phyloP scores from a whole-genome alignment of 2,888 invertebrate genomes.

The Cataglyphis albicans region DNA sequence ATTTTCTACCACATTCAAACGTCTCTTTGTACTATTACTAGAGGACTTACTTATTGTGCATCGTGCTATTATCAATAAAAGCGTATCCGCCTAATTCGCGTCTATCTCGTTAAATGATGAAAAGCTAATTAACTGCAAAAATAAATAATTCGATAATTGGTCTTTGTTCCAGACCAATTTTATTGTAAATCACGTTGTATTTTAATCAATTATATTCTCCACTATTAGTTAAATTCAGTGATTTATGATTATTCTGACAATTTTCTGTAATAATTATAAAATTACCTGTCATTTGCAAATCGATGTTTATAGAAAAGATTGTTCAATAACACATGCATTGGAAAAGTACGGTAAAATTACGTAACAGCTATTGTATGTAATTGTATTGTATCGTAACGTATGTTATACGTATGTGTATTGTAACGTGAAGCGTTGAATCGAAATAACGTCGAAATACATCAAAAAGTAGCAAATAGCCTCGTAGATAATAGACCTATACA shows the following conservation, averaged over 20 bases:
- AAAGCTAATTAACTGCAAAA: constrained; percentile 43
- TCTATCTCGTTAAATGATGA: constrained; percentile 23
- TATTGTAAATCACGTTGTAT: not conserved
- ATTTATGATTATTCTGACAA: constrained; percentile 10
- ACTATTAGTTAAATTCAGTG: not conserved
- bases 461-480: constrained; percentile 14
- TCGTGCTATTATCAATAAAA: constrained; percentile 56
- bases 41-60: constrained; percentile 42
- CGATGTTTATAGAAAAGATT: not conserved
- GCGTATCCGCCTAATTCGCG: constrained; percentile 44
- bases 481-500: constrained; percentile 14
- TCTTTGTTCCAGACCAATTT: constrained; percentile 24
- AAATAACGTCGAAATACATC: not conserved
- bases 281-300: constrained; percentile 1
- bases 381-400: not conserved
- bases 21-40: constrained; percentile 32
- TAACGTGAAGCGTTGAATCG: not conserved
- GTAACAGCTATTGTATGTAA: not conserved
- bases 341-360: not conserved
- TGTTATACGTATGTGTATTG: not conserved
- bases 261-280: not conserved
- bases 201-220: not conserved
- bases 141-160: constrained; percentile 51
- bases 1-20: constrained; percentile 34
- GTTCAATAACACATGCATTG: not conserved